A percentile compares a stretch with the other conserved stretches of the same genome.
Conservation (phyloP, 2,113 vertebrate species). For the Pterocles orientalis region DNA sequence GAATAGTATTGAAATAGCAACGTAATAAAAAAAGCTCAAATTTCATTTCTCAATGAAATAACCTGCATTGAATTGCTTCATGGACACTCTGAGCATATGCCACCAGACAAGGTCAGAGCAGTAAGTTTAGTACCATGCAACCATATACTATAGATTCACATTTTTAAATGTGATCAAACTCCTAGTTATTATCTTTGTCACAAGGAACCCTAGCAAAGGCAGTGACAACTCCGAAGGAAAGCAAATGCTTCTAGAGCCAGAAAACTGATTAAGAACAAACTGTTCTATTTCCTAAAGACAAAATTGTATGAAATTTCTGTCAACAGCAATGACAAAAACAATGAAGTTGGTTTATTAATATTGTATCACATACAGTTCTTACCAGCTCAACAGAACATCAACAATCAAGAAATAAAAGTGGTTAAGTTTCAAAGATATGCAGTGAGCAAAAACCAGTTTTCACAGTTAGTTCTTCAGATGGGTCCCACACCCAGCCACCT, state of each 20-base stretch:
- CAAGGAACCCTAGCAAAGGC: neutral
- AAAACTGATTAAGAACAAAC: neutral
- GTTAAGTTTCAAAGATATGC: neutral
- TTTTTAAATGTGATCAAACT: neutral
- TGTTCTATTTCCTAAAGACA: neutral
- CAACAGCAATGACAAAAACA: neutral
- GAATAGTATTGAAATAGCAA: neutral
- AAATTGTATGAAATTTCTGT: neutral
- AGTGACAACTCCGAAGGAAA: neutral
- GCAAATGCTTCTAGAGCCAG: neutral
- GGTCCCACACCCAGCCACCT: neutral
- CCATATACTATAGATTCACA: neutral
- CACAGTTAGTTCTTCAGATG: neutral
- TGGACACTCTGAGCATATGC: neutral
- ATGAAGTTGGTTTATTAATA: neutral
- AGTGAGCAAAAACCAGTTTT: neutral
- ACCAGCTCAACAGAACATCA: neutral
- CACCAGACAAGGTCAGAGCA: neutral
- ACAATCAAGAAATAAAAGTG: neutral
- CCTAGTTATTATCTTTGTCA: neutral
- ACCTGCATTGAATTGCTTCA: neutral
- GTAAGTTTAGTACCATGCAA: neutral
- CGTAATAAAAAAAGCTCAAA: neutral
- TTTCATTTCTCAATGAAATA: neutral
- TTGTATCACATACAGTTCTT: neutral